Evolutionary conservation across 92 coral and sea anemone species (phyloP).

Genomic region (Phenganax stokvisi): DNA sequence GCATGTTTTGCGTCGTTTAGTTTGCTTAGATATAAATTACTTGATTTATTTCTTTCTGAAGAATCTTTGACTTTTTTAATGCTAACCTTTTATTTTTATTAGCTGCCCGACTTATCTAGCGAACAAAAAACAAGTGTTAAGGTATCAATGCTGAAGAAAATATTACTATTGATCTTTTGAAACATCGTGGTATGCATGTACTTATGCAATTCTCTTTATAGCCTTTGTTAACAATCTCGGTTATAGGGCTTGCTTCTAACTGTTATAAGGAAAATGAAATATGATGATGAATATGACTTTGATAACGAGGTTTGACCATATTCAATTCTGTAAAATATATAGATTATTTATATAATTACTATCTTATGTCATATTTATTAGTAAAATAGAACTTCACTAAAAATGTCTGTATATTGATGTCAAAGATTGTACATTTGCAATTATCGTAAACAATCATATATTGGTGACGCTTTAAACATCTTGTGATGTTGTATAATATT

Average conservation of each 20-base stretch:
- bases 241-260: conserved; percentile 65
- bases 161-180: not conserved
- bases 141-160: conserved; percentile 19
- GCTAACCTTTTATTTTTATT: not conserved
- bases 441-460: no score
- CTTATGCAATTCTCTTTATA: no score
- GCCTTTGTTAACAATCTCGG: no score
- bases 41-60: not conserved
- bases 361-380: no score
- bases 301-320: conserved; percentile 69
- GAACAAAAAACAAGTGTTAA: conserved; percentile 43
- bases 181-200: no score
- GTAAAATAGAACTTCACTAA: no score
- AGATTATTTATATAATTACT: not conserved
- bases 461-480: no score
- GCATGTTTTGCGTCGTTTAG: no score
- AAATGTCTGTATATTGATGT: not conserved
- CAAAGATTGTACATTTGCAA: no score
- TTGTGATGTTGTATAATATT: no score
- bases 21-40: not conserved
- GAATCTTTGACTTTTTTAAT: not conserved
- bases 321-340: no score
- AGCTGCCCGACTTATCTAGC: conserved; percentile 43
- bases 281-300: conserved; percentile 89
- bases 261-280: conserved; percentile 82